Evolutionary conservation across 2,888 invertebrate species (phyloP), one percentile per base, ranked within the genome.

Genomic region (Pedicia rivosa): DNA sequence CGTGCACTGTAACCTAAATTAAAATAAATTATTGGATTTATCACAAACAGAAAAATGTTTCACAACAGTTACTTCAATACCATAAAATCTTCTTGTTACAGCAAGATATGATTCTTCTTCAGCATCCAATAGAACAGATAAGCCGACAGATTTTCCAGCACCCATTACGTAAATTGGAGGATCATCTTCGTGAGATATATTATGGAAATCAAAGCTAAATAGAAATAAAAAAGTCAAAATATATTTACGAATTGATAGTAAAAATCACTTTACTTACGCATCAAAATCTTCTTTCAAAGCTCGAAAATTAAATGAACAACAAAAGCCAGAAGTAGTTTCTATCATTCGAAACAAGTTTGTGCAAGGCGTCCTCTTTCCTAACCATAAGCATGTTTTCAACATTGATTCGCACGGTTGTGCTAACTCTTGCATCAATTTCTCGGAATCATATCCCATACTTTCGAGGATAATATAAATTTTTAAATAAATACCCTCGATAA

Each of bases 261-360:
- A n/a, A n/a, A n/a, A n/a, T n/a, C n/a, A n/a, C n/a, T n/a, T n/a
- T n/a, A n/a, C n/a, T n/a, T n/a, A n/a, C n/a, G n/a, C n/a, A n/a
- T n/a, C n/a, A n/a, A n/a, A n/a, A n/a, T 15, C 15, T 4, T 26
- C 26, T 26, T 41, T 35, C 10, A 42, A 16, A 2, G 46, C 52
- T 28, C 55, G 54, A 33, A 53, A 55, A 43, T 57, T 58, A 33
- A 57, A 57, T 3, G 53, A 46, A 33, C 57, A 56, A 32, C 57
- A 57, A 36, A 50, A 56, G 12, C 57, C 57, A 24, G 53, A 49
- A 9, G 42, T 47, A 16, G 53, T 47, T 36, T 53, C 54, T 3
- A 50, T 48, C 0, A 48, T 43, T 19, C 51, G 50, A 42, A 56
- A 57, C 9, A 56, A 46, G 31, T 49, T 46, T 6, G 39, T 39